phyloP scores from a whole-genome alignment of 2,113 vertebrate species.

The Dolichallabes microphthalmus region DNA sequence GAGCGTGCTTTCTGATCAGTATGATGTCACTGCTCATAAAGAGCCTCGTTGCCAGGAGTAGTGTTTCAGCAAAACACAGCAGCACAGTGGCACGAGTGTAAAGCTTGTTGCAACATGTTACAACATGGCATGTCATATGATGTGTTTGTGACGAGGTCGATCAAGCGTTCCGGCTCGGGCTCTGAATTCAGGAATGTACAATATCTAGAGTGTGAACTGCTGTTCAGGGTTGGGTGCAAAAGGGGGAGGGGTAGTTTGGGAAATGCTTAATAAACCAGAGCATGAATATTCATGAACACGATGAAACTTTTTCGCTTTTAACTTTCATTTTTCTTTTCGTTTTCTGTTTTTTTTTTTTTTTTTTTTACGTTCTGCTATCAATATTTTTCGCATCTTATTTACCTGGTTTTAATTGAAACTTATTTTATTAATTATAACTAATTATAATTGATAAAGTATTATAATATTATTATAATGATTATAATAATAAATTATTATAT shows the following conservation, averaged over 20 bases:
- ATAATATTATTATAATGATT: no score
- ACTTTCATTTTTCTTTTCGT: background rate
- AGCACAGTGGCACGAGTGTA: conserved; percentile 47
- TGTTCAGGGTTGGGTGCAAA: background rate
- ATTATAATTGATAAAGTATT: no score
- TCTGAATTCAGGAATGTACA: conserved; percentile 4
- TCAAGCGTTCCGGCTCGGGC: background rate
- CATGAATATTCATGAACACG: background rate
- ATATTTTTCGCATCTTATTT: background rate
- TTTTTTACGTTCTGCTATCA: background rate
- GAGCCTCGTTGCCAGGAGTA: conserved; percentile 54
- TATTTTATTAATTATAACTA: no score
- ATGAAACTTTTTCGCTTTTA: background rate
- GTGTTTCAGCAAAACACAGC: conserved; percentile 58
- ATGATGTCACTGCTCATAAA: conserved; percentile 69
- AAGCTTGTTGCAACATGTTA: background rate
- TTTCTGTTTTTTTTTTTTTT: no score
- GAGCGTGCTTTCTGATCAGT: conserved; percentile 1
- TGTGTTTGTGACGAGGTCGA: background rate
- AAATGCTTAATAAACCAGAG: conserved; percentile 7
- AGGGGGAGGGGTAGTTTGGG: conserved; percentile 1
- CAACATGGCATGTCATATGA: background rate
- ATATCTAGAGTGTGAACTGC: background rate
- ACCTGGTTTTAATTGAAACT: background rate
- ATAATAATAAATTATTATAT: background rate